Evolutionary conservation across 2,888 invertebrate species (phyloP), one percentile per base, ranked within the genome.

Genomic region (Lasioglossum zephyrum): DNA sequence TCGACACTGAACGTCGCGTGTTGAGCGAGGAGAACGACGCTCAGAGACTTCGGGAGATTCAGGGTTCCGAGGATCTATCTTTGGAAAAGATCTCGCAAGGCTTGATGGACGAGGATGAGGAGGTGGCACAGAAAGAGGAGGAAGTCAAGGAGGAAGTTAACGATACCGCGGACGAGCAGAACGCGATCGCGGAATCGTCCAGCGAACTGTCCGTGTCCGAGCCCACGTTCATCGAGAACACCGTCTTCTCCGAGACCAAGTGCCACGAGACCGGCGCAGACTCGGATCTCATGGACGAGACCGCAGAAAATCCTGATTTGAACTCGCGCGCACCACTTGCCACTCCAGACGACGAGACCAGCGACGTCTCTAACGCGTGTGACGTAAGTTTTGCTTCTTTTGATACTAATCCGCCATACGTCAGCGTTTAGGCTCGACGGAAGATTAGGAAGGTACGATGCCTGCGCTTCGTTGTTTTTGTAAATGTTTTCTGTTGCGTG

Each of bases 381-480:
- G 93, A 94, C 89, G 95, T 95, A 94, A 95, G 95, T 95, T 89
- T 92, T 91, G 87, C 86, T 88, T 81, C 76, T 36, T 75, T 80
- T 72, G 36, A 36, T 41, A 39, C 22, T 49, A 31, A 78, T 73
- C 77, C 47, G 16, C n/a, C 6, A 18, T 18, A 9, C 9, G n/a
- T 9, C 6, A 4, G 16, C 22, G 18, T 63, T 70, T 18, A 69
- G 16, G 36, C 22, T 53, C 26, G 26, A 22, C 16, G 26, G 47
- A 4, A n/a, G 41, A 49, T 26, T 0, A 16, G 5, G 1, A 47
- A 69, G 73, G 77, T 81, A 74, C 60, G 47, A 66, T 22, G 77
- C 66, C 66, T 77, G 77, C 77, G 69, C 16, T n/a, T 69, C 69
- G 4, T 11, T 69, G 31, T 66, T 18, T 36, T 8, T 66, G 66